Evolutionary conservation across 2,797 vertebrate genomes (phyloP).

Genomic region (Microcaecilia unicolor): DNA sequence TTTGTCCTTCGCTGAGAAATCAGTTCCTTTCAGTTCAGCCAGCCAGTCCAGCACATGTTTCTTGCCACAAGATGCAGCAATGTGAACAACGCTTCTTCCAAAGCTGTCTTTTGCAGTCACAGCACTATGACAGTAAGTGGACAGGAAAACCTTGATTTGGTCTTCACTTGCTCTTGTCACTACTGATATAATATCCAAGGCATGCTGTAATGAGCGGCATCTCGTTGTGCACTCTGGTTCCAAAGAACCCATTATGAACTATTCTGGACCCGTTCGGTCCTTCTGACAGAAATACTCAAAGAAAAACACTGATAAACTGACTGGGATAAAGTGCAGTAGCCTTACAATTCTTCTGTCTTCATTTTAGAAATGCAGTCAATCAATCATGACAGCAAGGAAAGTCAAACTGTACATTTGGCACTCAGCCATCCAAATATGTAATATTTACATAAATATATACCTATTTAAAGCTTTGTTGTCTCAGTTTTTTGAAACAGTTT

Average conservation of each 20-base stretch:
- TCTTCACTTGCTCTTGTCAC: constrained; percentile 78
- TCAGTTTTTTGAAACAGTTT: constrained; percentile 20
- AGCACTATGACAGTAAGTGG: constrained; percentile 81
- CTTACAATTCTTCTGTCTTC: constrained; percentile 24
- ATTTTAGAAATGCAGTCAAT: neutral
- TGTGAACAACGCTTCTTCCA: constrained; percentile 82
- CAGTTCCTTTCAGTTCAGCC: constrained; percentile 72
- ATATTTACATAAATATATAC: constrained; percentile 50
- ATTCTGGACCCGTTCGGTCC: constrained; percentile 6
- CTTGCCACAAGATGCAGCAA: constrained; percentile 84
- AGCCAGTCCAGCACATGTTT: constrained; percentile 84
- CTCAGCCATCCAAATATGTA: constrained; percentile 55
- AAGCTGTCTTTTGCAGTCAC: constrained; percentile 74
- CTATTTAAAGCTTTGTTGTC: constrained; percentile 46
- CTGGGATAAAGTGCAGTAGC: constrained; percentile 22
- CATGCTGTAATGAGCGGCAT: constrained; percentile 84
- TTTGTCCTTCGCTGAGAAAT: constrained; percentile 78
- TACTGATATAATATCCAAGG: constrained; percentile 78
- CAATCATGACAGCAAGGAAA: neutral
- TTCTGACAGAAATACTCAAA: constrained; percentile 11
- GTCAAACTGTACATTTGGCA: constrained; percentile 40
- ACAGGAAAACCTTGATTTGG: constrained; percentile 77
- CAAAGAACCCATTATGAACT: constrained; percentile 73
- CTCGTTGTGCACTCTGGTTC: constrained; percentile 80
- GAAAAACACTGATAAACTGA: constrained; percentile 27